Conservation (phyloP, 2,113 vertebrate genomes). For the Tetrao urogallus region DNA sequence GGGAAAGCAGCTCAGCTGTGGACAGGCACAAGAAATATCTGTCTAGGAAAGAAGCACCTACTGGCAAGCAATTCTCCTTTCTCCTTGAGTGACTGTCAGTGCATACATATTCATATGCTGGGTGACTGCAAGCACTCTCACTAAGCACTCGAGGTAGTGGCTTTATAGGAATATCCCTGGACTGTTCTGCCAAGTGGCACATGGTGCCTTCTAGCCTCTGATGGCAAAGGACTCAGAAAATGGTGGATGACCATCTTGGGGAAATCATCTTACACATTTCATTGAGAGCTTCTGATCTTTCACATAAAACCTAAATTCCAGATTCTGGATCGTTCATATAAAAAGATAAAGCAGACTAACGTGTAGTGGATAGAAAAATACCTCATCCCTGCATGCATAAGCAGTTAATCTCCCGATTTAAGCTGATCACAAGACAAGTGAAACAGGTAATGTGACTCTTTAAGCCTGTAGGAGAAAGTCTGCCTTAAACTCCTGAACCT, state of each 20-base stretch:
- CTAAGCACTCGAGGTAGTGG: not conserved
- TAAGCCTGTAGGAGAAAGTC: constrained; percentile 6
- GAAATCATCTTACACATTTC: constrained; percentile 1
- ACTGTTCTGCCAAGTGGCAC: not conserved
- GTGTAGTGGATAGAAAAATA: not conserved
- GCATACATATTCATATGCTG: not conserved
- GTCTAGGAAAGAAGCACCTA: constrained; percentile 56
- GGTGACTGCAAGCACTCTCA: not conserved
- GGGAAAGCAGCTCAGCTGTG: constrained; percentile 28
- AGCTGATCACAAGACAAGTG: constrained; percentile 29
- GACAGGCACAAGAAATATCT: constrained; percentile 35
- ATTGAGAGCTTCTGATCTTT: not conserved
- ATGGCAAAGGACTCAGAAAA: not conserved
- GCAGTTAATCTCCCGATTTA: constrained; percentile 45
- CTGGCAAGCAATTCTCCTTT: constrained; percentile 29
- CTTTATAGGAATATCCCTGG: not conserved
- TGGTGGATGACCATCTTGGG: not conserved
- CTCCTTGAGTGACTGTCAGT: not conserved
- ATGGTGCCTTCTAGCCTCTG: not conserved
- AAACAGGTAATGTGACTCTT: constrained; percentile 21
- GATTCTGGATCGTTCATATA: constrained; percentile 6
- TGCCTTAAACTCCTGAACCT: constrained; percentile 32
- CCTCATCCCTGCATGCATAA: not conserved
- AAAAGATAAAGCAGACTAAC: constrained; percentile 40
- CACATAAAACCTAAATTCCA: not conserved